Evolutionary conservation across 2,113 vertebrate species (phyloP), one percentile per base, ranked within the genome.

Genomic region (Rallus limicola): DNA sequence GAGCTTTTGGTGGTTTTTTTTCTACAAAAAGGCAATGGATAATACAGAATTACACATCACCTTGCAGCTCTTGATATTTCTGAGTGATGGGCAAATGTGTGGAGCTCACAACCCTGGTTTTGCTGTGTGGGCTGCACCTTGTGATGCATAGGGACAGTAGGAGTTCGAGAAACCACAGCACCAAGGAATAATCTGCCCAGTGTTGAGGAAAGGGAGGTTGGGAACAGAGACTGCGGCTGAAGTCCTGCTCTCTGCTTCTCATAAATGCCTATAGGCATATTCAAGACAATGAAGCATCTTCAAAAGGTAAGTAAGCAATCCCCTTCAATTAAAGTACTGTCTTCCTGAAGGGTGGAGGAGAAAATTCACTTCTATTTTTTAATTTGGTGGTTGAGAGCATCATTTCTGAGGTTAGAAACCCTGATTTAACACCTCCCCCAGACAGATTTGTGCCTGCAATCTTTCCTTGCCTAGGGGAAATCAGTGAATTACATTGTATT

Each of bases 381-480:
- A 59, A 80, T 63, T 3, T 67, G 5, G 11, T 69, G 58, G 15
- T 38, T 76, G 16, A 62, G 16, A 86, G 3, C 13, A 36, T 65
- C 7, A 50, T 85, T 92, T 79, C 50, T 55, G 82, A 86, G 42
- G 34, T 85, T 87, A 68, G 44, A 88, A 26, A 82, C 33, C 14
- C 38, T 64, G 67, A 31, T 76, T 82, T 79, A 42, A 34, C 48
- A 9, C 0, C 6, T 5, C 15, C 7, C 12, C 5, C 3, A 34
- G 33, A 16, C 16, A 53, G 44, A 50, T 78, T 72, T 83, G 25
- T 82, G 42, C 31, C 21, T 91, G 52, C 52, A 78, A 10, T 74
- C 21, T 91, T 96, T 91, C 81, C 70, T 87, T 78, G 90, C 81
- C 93, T 94, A 38, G 26, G 74, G 65, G 34, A 75, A 75, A 91